Base-by-base conservation (phyloP, 2,888 invertebrate species). In the Eubasilissa splendida region DNA sequence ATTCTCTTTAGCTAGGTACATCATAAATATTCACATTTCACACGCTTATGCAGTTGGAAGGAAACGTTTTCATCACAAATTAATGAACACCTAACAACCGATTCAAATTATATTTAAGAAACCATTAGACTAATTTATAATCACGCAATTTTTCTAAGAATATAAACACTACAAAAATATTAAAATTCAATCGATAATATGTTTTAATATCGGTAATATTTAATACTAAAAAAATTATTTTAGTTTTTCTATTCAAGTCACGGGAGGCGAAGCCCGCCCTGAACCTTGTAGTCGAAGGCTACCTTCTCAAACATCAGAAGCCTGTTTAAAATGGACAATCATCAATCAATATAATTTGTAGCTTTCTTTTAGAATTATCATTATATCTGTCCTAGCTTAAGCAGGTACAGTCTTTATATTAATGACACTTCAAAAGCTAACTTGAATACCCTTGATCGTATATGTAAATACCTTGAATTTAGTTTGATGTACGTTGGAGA, bases 361-460 rank as follows among this genome's bases (percentile, higher is more conserved):
- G 54, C 31, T 70, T 70, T 53, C 52, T 53, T 70, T 22, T 11
- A 53, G 70, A 73, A 56, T n/a, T 73, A 73, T 73, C 71, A 33
- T 58, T 56, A 33, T 58, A 33, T 12, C 71, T 31, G n/a, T 8
- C 70, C 71, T 73, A 56, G 71, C 71, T 11, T n/a, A 56, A 73
- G 56, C 31, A 58, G 56, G 71, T n/a, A 14, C 42, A 73, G 71
- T 56, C 56, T 73, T 70, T 12, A 70, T 33, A 73, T 42, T 56
- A 73, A 73, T 54, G 33, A 75, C 10, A 52, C 52, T 75, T 14
- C 22, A 22, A 53, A 75, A 75, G 60, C 75, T 52, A 50, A 75
- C 22, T 73, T 33, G 59, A 75, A n/a, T 75, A 75, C 75, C 75
- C 75, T 75, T 75, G 50, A 50, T 75, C 60, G 75, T 75, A 75